These are phyloP conservation scores for Ruditapes philippinarum DNA, from an alignment of 1,140 invertebrate species.

Conservation along the genomic window DNA sequence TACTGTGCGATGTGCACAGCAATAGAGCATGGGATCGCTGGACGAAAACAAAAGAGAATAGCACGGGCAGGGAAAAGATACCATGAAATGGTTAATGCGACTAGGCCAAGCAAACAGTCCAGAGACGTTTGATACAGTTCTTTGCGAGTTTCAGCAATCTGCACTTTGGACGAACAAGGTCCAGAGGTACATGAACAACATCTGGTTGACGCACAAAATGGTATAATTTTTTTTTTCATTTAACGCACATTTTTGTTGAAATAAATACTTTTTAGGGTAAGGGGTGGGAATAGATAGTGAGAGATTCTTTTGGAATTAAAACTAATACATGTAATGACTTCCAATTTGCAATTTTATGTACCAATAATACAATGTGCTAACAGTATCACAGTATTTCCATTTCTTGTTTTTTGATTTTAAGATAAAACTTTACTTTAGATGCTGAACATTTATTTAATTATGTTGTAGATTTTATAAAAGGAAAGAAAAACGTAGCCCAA, in stretches of 20 bases:
- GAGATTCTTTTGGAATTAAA: too few species aligned
- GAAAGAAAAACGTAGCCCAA: not conserved
- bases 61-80: not conserved
- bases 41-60: conserved; percentile 23
- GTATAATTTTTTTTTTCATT: too few species aligned
- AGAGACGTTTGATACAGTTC: not conserved
- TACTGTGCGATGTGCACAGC: conserved; percentile 27
- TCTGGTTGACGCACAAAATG: conserved; percentile 33
- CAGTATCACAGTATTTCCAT: too few species aligned
- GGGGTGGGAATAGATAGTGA: too few species aligned
- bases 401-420: too few species aligned
- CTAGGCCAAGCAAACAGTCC: not conserved
- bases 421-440: not conserved
- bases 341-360: too few species aligned
- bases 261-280: too few species aligned
- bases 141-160: not conserved
- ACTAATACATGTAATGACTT: too few species aligned
- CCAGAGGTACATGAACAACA: not conserved
- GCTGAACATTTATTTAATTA: too few species aligned
- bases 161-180: not conserved
- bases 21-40: conserved; percentile 19
- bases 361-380: too few species aligned
- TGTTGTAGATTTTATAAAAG: not conserved
- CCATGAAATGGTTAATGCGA: not conserved
- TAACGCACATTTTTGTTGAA: too few species aligned